These are phyloP conservation scores for Galago senegalensis DNA, from an alignment of 2,797 vertebrate genomes.

Conservation along the genomic window DNA sequence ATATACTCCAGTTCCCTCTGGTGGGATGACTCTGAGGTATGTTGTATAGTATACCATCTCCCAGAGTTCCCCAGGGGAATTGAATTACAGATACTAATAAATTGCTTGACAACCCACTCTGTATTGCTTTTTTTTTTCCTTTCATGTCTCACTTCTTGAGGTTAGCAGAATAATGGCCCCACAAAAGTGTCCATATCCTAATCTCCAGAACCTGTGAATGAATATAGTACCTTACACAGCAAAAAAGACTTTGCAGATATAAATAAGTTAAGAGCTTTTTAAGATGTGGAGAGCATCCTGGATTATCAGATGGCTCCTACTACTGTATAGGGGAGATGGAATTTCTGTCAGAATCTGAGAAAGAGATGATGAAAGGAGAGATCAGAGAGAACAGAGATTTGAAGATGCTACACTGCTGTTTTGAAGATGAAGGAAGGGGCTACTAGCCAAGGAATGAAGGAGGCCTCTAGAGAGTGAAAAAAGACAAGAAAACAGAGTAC, in stretches of 20 bases:
- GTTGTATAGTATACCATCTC: background rate
- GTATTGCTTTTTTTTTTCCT: constrained; percentile 28
- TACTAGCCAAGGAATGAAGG: background rate
- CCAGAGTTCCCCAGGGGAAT: background rate
- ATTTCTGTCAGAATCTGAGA: background rate
- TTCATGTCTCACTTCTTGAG: background rate
- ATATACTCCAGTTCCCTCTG: background rate
- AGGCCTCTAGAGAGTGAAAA: background rate
- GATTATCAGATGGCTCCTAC: background rate
- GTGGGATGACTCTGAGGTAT: background rate
- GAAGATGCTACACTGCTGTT: background rate
- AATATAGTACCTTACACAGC: background rate
- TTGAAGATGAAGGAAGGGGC: background rate
- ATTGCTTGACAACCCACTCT: background rate
- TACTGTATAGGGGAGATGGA: background rate
- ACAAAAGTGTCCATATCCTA: background rate
- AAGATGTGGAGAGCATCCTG: background rate
- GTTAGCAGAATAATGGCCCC: background rate
- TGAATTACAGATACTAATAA: background rate
- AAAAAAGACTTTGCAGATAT: background rate
- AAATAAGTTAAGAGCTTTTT: constrained; percentile 36
- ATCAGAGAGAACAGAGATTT: background rate
- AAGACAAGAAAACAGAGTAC: background rate
- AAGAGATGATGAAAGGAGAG: background rate
- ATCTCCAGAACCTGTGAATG: background rate